A percentile compares a stretch with the other conserved stretches of the same genome.
Conservation (phyloP, 2,797 vertebrate species). For the Iguana delicatissima region DNA sequence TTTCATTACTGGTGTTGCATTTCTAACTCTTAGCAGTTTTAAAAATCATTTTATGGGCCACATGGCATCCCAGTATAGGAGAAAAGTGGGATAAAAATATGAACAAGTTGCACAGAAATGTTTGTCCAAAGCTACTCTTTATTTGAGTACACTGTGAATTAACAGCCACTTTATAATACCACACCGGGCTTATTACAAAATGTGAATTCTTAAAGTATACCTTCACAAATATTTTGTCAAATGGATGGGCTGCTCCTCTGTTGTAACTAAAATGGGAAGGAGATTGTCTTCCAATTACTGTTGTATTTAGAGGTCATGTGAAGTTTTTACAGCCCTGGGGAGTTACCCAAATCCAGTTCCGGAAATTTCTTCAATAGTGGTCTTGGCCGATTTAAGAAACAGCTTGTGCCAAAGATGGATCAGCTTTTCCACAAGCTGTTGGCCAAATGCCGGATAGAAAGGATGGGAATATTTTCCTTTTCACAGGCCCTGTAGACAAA, state of each 20-base stretch:
- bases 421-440: conserved; percentile 9
- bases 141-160: neutral
- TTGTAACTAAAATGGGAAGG: neutral
- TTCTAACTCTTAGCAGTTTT: too few relatives aligned
- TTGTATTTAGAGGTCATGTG: neutral
- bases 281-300: neutral
- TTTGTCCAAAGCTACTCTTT: neutral
- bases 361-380: neutral
- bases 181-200: neutral
- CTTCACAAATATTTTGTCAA: neutral
- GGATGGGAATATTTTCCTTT: conserved; percentile 4
- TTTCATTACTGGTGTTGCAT: neutral
- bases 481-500: neutral
- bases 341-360: neutral
- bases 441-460: neutral
- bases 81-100: too few relatives aligned
- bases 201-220: neutral
- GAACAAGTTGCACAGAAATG: neutral
- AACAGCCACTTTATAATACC: neutral
- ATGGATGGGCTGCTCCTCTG: neutral
- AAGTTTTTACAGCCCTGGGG: neutral
- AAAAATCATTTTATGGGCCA: too few relatives aligned
- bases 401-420: neutral
- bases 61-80: too few relatives aligned
- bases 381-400: neutral